These are phyloP conservation scores for Aphelenchoides fujianensis DNA, from an alignment of 1,140 invertebrate genomes.

Conservation along the genomic window DNA sequence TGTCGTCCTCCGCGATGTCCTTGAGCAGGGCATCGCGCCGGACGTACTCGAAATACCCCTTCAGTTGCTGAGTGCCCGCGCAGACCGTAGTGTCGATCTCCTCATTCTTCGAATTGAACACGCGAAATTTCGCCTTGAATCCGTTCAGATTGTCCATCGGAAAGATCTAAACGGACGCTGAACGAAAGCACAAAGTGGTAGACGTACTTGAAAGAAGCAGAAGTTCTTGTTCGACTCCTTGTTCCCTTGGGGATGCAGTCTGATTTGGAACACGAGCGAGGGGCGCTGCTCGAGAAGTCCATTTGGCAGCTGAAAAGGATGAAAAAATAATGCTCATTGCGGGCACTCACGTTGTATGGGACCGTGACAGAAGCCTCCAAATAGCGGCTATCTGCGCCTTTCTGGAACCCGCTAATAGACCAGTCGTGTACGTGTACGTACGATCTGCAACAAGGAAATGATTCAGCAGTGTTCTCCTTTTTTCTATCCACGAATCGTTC, in stretches of 20 bases:
- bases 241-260: conserved; percentile 61
- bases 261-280: conserved; percentile 48
- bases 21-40: conserved; percentile 53
- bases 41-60: conserved; percentile 62
- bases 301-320: conserved; percentile 3
- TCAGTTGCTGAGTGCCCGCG: conserved; percentile 55
- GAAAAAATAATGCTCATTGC: conserved; percentile 5
- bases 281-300: conserved; percentile 17
- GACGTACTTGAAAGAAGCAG: conserved; percentile 60
- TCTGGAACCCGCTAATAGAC: conserved; percentile 58
- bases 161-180: conserved; percentile 34
- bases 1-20: conserved; percentile 51
- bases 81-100: conserved; percentile 61
- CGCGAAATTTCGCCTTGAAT: conserved; percentile 56
- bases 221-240: conserved; percentile 62
- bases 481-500: too few species aligned
- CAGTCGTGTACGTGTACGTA: conserved; percentile 29
- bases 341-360: conserved; percentile 43
- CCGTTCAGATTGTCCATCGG: conserved; percentile 44
- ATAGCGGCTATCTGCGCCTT: conserved; percentile 60
- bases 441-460: too few species aligned
- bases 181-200: not conserved
- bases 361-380: conserved; percentile 56
- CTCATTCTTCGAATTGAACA: conserved; percentile 52
- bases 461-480: too few species aligned